phyloP scores from a whole-genome alignment of 2,888 invertebrate species.

The Brenthis daphne region DNA sequence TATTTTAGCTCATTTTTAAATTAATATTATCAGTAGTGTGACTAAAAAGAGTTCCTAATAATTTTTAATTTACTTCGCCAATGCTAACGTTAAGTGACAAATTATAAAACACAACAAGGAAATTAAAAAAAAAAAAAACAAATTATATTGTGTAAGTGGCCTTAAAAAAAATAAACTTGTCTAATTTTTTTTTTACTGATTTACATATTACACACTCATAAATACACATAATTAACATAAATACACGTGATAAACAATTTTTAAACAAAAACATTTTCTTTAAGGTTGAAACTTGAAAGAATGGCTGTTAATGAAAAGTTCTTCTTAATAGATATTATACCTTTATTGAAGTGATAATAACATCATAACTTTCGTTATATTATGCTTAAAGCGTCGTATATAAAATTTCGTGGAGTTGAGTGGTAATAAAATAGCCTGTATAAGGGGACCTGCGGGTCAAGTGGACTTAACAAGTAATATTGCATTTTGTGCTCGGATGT shows the following conservation, averaged over 20 bases:
- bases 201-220: no score
- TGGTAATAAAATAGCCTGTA: constrained; percentile 57
- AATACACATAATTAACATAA: no score
- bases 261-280: background rate
- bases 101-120: no score
- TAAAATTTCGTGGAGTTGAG: constrained; percentile 36
- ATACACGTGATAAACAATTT: background rate
- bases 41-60: no score
- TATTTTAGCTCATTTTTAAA: no score
- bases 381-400: constrained; percentile 29
- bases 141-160: no score
- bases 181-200: no score
- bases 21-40: no score
- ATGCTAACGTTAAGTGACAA: no score
- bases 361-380: constrained; percentile 31
- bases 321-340: constrained; percentile 1
- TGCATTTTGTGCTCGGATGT: constrained; percentile 62
- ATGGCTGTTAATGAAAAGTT: constrained; percentile 1
- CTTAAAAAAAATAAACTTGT: no score
- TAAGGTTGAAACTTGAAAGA: constrained; percentile 1
- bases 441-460: constrained; percentile 61
- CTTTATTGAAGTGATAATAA: constrained; percentile 26
- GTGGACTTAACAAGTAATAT: constrained; percentile 76
- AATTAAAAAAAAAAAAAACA: no score
- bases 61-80: no score